Base-by-base conservation (phyloP, 2,113 vertebrate genomes). In the Catagonus wagneri region DNA sequence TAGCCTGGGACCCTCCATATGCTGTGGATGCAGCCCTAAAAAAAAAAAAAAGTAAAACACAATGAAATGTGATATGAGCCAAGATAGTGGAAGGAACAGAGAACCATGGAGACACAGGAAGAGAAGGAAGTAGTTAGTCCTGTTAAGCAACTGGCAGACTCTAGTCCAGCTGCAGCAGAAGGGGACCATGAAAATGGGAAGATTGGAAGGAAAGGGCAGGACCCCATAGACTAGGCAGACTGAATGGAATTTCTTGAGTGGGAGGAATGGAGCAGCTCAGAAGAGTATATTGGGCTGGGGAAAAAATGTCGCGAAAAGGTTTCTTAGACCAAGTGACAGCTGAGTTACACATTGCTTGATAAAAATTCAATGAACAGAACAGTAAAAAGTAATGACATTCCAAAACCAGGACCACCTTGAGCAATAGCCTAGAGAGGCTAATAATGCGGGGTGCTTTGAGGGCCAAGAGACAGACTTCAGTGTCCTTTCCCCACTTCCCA, bases 401-500 rank as follows among this genome's bases (percentile, higher is more conserved):
- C 9, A 39, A 60, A 25, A 69, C 34, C 2, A 0, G 15, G 19
- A 39, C 69, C 13, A 19, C 6, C 50, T 25, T n/a, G 44, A 74
- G 12, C 69, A 56, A 39, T 44, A 56, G 7, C 20, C 50, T 13
- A 44, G 50, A n/a, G 19, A 2, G 2, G 7, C 9, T 0, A 3
- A 20, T 56, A 56, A 25, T 56, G 14, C 65, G 7, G 2, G 17
- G 3, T n/a, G 80, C 39, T 58, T 75, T 66, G 3, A 14, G 6
- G 25, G 25, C 60, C 71, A 27, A 69, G 4, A n/a, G 44, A 39
- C 0, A 65, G 8, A n/a, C 25, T 9, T n/a, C 0, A 1, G n/a
- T 23, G 69, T n/a, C 25, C 22, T 84, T 85, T 44, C n/a, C n/a
- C n/a, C n/a, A n/a, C n/a, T n/a, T n/a, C n/a, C n/a, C n/a, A n/a